Evolutionary conservation across 2,797 vertebrate species (phyloP), one percentile per base, ranked within the genome.

Genomic region (Mallotus villosus): DNA sequence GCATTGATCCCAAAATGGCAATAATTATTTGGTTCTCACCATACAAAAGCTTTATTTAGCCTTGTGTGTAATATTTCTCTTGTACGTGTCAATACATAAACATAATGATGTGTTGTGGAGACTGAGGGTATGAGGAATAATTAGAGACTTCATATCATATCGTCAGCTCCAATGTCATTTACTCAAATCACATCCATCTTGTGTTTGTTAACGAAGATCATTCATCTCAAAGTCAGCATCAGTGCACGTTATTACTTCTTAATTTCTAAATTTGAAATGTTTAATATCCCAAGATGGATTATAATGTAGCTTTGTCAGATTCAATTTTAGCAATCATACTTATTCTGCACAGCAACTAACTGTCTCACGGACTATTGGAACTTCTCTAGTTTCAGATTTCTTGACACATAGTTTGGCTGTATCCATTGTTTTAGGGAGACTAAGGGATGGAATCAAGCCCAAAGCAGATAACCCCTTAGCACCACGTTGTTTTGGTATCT

Each of bases 201-300:
- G 81, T 73, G 87, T 93, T 88, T 86, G 88, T 88, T 90, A 86
- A 82, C 75, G 76, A 74, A 84, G 76, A 76, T 89, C 92, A 93
- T 94, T 91, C 91, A 92, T 93, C 93, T 93, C 83, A 0, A 73
- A 77, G 82, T 92, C 88, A 83, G 88, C 90, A 88, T 90, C 68
- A 87, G 85, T 83, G 85, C 78, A 64, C 29, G 88, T 91, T 92
- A 93, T 94, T 94, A 93, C 89, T 90, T 74, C 88, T 90, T 92
- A 90, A 93, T 92, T 91, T 86, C 69, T 85, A 91, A 91, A 92
- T 92, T 86, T 93, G 88, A 93, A 92, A 92, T 91, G 89, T 93
- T 91, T 94, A 94, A 94, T 94, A 93, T 92, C 88, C 85, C 79
- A 88, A 93, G 93, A 93, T 94, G 92, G 92, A 93, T 94, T 88